These are phyloP conservation scores for Phylloscopus collybita DNA, from an alignment of 2,797 vertebrate species.

Conservation along the genomic window DNA sequence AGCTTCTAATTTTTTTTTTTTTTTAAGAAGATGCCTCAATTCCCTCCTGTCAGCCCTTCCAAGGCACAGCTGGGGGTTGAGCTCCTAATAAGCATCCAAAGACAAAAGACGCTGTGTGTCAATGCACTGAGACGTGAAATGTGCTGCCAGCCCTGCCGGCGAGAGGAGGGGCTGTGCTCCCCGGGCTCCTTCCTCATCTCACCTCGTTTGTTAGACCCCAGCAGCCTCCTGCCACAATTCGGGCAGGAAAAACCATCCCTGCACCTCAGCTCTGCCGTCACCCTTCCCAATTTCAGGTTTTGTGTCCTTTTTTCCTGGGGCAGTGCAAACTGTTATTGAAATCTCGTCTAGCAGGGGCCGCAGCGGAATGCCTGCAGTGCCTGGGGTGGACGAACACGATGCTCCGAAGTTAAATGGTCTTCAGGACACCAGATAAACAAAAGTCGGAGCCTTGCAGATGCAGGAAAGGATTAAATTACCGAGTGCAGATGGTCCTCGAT, in stretches of 20 bases:
- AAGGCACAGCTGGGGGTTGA: neutral
- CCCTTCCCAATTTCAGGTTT: neutral
- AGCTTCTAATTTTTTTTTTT: neutral
- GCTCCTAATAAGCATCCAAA: neutral
- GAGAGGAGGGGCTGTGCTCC: neutral
- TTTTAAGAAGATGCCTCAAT: neutral
- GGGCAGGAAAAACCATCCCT: neutral
- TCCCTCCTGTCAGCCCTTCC: neutral
- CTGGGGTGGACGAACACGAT: neutral
- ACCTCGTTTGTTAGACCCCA: neutral
- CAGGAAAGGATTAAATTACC: constrained; percentile 11
- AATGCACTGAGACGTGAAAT: neutral
- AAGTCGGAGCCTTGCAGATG: constrained; percentile 42
- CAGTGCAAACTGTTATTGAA: neutral
- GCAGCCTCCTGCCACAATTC: neutral
- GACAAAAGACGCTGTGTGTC: neutral
- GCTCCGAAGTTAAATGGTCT: neutral
- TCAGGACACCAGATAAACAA: constrained; percentile 8
- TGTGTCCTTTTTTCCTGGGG: neutral
- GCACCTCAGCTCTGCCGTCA: neutral
- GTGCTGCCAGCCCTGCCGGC: neutral
- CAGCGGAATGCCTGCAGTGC: neutral
- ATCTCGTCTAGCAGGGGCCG: neutral
- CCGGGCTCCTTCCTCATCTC: neutral
- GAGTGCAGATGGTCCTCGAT: constrained; percentile 35